These are phyloP conservation scores for Tangachromis dhanisi DNA, from an alignment of 2,113 vertebrate genomes.

Conservation along the genomic window DNA sequence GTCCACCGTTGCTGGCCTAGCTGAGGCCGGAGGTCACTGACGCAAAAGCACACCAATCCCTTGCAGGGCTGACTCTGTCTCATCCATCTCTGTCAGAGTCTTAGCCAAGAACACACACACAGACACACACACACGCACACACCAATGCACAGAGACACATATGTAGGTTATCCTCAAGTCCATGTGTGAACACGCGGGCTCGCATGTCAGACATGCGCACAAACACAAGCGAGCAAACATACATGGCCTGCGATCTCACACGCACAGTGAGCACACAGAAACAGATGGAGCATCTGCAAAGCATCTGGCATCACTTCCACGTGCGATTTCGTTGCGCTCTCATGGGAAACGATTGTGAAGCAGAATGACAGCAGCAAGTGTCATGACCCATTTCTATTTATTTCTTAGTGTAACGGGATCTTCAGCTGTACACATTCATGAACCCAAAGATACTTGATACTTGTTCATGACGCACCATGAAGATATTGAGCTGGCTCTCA, in stretches of 20 bases:
- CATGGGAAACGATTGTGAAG: not conserved
- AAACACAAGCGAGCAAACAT: not conserved
- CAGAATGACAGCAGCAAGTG: not conserved
- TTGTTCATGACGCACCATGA: not conserved
- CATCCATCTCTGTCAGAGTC: constrained; percentile 52
- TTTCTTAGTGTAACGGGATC: not conserved
- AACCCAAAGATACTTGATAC: not conserved
- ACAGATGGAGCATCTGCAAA: not conserved
- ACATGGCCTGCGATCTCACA: not conserved
- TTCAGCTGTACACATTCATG: not conserved
- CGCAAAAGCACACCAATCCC: constrained; percentile 23
- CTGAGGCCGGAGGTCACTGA: constrained; percentile 32
- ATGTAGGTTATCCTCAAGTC: not conserved
- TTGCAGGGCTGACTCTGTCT: not conserved
- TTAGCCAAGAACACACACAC: constrained; percentile 10
- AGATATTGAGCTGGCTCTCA: not conserved
- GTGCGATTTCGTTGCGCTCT: not conserved
- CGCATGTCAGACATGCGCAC: not conserved
- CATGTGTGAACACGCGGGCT: not conserved
- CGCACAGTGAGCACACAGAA: not conserved
- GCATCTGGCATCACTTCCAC: constrained; percentile 15
- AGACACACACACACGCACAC: not conserved
- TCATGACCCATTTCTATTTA: not conserved
- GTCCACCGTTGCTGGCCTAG: constrained; percentile 10
- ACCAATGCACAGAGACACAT: not conserved